Conservation (phyloP, 2,797 vertebrate species). For the Channallabes apus region DNA sequence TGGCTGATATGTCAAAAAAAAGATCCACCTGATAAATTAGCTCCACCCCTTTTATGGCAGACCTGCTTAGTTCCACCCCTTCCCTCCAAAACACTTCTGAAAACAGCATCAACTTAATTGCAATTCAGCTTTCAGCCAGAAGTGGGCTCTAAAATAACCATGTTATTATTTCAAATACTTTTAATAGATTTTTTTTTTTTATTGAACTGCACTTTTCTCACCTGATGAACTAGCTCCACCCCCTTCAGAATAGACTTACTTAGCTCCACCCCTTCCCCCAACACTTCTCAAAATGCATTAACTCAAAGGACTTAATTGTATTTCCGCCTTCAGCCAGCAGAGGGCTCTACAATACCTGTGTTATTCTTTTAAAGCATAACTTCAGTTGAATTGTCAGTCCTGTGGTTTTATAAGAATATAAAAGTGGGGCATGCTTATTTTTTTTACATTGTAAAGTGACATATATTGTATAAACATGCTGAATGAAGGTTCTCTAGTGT, state of each 20-base stretch:
- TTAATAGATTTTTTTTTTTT: too few species aligned
- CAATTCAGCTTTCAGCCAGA: background rate
- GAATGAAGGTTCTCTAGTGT: background rate
- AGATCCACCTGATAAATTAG: background rate
- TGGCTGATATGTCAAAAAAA: background rate
- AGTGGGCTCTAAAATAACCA: background rate
- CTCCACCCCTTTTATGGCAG: background rate
- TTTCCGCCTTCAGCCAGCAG: background rate
- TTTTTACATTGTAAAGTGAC: too few species aligned
- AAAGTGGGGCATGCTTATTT: too few species aligned
- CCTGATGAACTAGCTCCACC: background rate
- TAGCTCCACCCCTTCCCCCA: background rate
- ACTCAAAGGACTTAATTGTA: background rate
- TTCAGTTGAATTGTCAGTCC: background rate
- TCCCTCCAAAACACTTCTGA: background rate
- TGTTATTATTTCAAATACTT: background rate
- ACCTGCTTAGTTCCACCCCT: background rate
- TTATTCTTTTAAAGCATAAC: background rate
- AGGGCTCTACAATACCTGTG: background rate
- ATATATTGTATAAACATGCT: too few species aligned
- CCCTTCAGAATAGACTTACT: background rate
- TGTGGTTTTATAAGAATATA: background rate
- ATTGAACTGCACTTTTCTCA: background rate
- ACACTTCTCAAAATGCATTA: too few species aligned
- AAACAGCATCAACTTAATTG: background rate